Conservation (phyloP, 1,140 invertebrate species). For the Diprion similis region DNA sequence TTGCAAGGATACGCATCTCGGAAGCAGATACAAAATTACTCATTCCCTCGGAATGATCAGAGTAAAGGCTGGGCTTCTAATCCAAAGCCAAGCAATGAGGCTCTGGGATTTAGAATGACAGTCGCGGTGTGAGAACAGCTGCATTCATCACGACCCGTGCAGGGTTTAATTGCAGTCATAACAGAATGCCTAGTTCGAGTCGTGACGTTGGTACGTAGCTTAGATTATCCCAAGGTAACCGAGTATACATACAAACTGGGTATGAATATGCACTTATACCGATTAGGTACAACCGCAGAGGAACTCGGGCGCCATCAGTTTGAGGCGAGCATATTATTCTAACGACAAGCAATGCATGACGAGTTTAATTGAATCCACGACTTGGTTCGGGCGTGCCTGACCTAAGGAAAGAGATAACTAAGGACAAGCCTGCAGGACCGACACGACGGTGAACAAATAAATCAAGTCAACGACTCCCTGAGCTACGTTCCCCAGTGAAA, state of each 20-base stretch:
- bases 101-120: background rate
- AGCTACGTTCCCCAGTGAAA: background rate
- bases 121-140: background rate
- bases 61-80: background rate
- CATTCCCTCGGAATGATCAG: background rate
- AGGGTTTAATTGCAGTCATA: slow-evolving; percentile 6
- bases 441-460: background rate
- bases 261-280: background rate
- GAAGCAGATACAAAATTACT: background rate
- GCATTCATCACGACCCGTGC: background rate
- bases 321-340: background rate
- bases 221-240: background rate
- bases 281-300: background rate
- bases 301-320: background rate
- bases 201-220: background rate
- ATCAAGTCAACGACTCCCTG: background rate
- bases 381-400: background rate
- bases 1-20: background rate
- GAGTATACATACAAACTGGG: background rate
- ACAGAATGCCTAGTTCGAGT: background rate
- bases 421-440: background rate
- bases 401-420: slow-evolving; percentile 7
- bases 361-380: slow-evolving; percentile 7
- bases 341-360: slow-evolving; percentile 1
- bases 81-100: background rate